Base-by-base conservation (phyloP, 2,797 vertebrate genomes). In the Ctenopoma multispine region DNA sequence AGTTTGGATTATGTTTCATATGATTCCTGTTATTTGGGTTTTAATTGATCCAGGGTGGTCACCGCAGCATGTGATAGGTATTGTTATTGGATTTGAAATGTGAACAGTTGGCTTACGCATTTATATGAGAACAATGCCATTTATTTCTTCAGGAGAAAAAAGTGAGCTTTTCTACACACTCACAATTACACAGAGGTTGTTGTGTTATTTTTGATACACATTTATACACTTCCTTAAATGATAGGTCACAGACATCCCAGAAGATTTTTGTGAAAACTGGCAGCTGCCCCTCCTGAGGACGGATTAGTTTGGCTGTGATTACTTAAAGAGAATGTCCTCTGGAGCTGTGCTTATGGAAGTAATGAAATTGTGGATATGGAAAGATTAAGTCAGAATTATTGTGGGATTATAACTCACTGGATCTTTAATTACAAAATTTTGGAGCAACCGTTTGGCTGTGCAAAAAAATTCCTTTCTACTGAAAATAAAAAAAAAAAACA, bases 361-460 rank as follows among this genome's bases (percentile, higher is more conserved):
- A 87, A 88, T 91, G 86, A 87, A 91, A 90, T 87, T 82, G 80
- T 88, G 63, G 54, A 72, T 63, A 86, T 79, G 75, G 78, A 83
- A 86, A 90, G 90, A 92, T 93, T 92, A 90, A 87, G 71, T 86
- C 64, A 71, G 86, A 90, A 89, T 93, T 88, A 88, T 81, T 87
- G 73, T 81, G 68, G 86, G 86, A 90, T 92, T 90, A 86, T 87
- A 90, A 89, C 74, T 87, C 84, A 41, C 57, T 87, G 71, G 69
- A 75, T 83, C 47, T 60, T 47, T 87, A 81, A 87, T 86, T 81
- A 72, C 75, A 72, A 89, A 84, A 87, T 74, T 66, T 77, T 75
- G 73, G 58, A 84, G 81, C 59, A 31, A 48, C 50, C 27, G 63
- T 81, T 75, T 82, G 69, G 47, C 72, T 85, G 50, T 75, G 50